A percentile compares a stretch with the other conserved stretches of the same genome.
These are phyloP conservation scores for Drosophila acutilabella DNA, from an alignment of 2,888 invertebrate species.

Conservation along the genomic window DNA sequence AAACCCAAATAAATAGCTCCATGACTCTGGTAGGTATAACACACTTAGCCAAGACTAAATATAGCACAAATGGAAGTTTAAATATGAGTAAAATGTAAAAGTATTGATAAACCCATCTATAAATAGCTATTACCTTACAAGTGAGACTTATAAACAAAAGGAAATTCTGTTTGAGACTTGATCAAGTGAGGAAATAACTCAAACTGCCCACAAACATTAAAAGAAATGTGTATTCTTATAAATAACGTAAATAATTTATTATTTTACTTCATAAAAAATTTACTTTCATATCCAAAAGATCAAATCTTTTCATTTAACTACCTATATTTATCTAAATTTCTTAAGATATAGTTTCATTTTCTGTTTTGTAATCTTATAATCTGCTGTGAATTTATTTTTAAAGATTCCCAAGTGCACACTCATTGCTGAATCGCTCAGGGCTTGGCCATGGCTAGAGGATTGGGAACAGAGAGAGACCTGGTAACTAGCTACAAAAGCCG, in stretches of 20 bases:
- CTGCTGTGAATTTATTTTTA: constrained; percentile 6
- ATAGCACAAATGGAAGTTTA: background rate
- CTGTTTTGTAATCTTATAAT: background rate
- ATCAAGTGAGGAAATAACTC: too few species aligned
- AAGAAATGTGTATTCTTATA: too few species aligned
- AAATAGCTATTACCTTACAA: too few species aligned
- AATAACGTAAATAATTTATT: too few species aligned
- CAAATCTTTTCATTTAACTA: background rate
- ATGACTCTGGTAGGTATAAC: constrained; percentile 3
- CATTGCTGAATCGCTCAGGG: constrained; percentile 19
- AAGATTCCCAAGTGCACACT: constrained; percentile 41
- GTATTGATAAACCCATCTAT: constrained; percentile 30
- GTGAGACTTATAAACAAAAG: too few species aligned
- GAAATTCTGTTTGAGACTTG: too few species aligned
- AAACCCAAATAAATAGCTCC: constrained; percentile 47
- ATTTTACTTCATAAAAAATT: too few species aligned
- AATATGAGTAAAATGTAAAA: constrained; percentile 34
- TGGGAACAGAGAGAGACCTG: background rate
- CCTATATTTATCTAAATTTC: background rate
- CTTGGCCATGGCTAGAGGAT: constrained; percentile 23
- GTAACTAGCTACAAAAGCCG: constrained; percentile 37
- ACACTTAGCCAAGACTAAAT: constrained; percentile 31
- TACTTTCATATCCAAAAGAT: too few species aligned
- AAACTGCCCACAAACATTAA: too few species aligned
- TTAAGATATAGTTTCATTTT: background rate